These are phyloP conservation scores for Mixornis gularis DNA, from an alignment of 2,113 vertebrate species.

Conservation along the genomic window DNA sequence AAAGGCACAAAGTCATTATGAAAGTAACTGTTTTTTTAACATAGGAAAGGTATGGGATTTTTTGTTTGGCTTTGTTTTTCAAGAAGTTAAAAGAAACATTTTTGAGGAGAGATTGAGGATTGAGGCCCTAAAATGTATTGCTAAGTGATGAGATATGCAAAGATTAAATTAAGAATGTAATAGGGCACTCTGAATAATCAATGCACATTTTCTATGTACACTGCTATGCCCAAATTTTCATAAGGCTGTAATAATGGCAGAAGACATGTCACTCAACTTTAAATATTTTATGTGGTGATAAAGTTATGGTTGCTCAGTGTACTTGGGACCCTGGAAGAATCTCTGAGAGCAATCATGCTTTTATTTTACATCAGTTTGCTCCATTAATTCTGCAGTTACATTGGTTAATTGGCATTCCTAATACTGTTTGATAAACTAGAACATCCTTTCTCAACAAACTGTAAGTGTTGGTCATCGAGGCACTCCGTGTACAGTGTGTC, in stretches of 20 bases:
- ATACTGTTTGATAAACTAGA: constrained; percentile 1
- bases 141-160: background rate
- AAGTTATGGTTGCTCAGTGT: background rate
- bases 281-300: background rate
- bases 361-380: background rate
- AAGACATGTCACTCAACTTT: background rate
- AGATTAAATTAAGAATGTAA: background rate
- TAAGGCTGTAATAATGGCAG: background rate
- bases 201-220: background rate
- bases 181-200: background rate
- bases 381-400: background rate
- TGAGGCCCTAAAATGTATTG: background rate
- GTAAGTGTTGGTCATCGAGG: background rate
- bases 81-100: background rate
- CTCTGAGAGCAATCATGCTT: background rate
- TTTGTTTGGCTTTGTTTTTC: background rate
- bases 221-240: background rate
- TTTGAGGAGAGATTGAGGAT: background rate
- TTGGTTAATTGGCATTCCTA: constrained; percentile 4
- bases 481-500: rapidly evolving
- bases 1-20: background rate
- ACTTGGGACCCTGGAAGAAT: background rate
- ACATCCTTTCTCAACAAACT: background rate
- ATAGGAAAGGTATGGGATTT: background rate
- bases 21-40: background rate